Conservation (phyloP, 2,113 vertebrate genomes). For the Rhea americana region DNA sequence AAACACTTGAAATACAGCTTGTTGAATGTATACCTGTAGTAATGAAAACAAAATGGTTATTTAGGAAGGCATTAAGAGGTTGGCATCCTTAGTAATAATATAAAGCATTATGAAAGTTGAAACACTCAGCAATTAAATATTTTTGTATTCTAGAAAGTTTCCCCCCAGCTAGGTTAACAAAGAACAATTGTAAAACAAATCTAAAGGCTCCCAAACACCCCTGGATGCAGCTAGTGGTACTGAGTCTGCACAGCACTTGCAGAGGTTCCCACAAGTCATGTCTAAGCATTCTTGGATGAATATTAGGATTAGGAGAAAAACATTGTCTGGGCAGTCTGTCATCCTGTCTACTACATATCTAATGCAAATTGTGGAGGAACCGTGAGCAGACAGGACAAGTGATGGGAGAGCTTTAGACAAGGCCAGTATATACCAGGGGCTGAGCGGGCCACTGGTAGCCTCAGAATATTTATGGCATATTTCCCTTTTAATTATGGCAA, state of each 20-base stretch:
- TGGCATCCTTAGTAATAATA: background rate
- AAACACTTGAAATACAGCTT: background rate
- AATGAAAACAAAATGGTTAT: background rate
- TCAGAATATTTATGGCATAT: too few species aligned
- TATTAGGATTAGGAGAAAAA: background rate
- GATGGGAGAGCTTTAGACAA: background rate
- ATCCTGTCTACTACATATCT: background rate
- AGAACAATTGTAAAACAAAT: background rate
- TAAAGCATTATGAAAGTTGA: background rate
- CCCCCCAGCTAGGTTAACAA: background rate
- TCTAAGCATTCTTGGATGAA: accelerated
- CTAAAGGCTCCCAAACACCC: background rate
- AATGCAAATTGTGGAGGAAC: background rate
- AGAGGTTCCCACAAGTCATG: accelerated
- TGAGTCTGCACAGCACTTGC: accelerated
- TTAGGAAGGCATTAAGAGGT: background rate
- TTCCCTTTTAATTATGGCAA: background rate
- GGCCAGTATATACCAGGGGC: background rate
- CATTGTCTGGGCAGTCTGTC: background rate
- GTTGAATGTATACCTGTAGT: background rate
- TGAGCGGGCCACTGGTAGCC: background rate
- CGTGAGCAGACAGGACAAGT: background rate
- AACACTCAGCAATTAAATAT: background rate
- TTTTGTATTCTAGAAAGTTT: background rate
- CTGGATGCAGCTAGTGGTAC: background rate